Evolutionary conservation across 1,140 invertebrate species (phyloP), one percentile per base, ranked within the genome.

Genomic region (Phymastichus coffea): DNA sequence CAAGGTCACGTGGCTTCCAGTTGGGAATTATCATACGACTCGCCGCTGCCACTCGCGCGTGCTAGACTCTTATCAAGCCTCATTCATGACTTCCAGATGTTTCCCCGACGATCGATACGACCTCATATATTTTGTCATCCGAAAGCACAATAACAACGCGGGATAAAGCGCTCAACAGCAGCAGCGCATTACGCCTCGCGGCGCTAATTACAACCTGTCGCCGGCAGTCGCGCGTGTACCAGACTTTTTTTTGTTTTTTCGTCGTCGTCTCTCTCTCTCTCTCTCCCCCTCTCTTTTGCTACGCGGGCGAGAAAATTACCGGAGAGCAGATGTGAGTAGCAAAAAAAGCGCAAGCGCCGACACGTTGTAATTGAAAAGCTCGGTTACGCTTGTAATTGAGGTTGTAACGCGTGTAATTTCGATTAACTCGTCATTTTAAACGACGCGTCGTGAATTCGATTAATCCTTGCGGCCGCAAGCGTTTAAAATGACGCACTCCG

Each of bases 331-430:
- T 17, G 33, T 17, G n/a, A 1, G 15, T 49, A 22, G 20, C n/a
- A n/a, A n/a, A n/a, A n/a, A n/a, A n/a, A n/a, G 35, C 8, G 12
- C 15, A 10, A 33, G 20, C 43, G 48, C 30, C 44, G 35, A 57
- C 2, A 10, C 46, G 20, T 51, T 57, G 19, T 35, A 49, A 57
- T 51, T 49, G 44, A 57, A n/a, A n/a, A n/a, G n/a, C n/a, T n/a
- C n/a, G n/a, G n/a, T n/a, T n/a, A n/a, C n/a, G n/a, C n/a, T n/a
- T n/a, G n/a, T n/a, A n/a, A n/a, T n/a, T n/a, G n/a, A n/a, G n/a
- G n/a, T n/a, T n/a, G n/a, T n/a, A n/a, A n/a, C n/a, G n/a, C n/a
- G n/a, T n/a, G n/a, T n/a, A n/a, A n/a, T n/a, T n/a, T n/a, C n/a
- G n/a, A n/a, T n/a, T n/a, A n/a, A n/a, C n/a, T n/a, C n/a, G n/a